phyloP scores from a whole-genome alignment of 2,113 vertebrate genomes.

The Ammodytes marinus region DNA sequence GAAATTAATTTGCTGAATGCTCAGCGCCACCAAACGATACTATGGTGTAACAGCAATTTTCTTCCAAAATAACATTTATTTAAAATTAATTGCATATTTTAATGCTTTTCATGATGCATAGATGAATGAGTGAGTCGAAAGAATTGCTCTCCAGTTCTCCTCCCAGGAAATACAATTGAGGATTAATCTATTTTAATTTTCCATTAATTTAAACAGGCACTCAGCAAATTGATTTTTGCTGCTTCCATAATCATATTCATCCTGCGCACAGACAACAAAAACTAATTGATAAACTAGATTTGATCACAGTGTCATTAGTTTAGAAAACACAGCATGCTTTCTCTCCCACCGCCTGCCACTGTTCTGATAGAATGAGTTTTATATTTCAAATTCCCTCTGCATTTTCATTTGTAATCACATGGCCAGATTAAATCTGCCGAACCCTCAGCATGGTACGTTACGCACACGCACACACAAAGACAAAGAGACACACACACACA shows the following conservation, averaged over 20 bases:
- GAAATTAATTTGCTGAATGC: too few relatives aligned
- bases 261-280: conserved; percentile 10
- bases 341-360: conserved; percentile 38
- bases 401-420: conserved; percentile 59
- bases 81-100: too few relatives aligned
- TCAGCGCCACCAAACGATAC: too few relatives aligned
- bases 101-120: too few relatives aligned
- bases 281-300: conserved; percentile 56
- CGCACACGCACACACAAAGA: neutral
- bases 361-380: conserved; percentile 29
- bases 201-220: neutral
- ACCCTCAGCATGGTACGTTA: conserved; percentile 18
- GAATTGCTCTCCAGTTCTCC: neutral
- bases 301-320: conserved; percentile 48
- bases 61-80: too few relatives aligned
- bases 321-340: neutral
- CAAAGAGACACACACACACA: neutral
- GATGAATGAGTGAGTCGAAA: neutral
- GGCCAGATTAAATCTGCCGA: conserved; percentile 59
- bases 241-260: conserved; percentile 46
- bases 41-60: too few relatives aligned
- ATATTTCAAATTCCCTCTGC: conserved; percentile 46
- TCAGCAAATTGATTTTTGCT: conserved; percentile 12
- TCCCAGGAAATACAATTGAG: conserved; percentile 22
- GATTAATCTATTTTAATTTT: conserved; percentile 14